Conservation (phyloP, 1,140 invertebrate genomes). For the Brachystomella parvula region DNA sequence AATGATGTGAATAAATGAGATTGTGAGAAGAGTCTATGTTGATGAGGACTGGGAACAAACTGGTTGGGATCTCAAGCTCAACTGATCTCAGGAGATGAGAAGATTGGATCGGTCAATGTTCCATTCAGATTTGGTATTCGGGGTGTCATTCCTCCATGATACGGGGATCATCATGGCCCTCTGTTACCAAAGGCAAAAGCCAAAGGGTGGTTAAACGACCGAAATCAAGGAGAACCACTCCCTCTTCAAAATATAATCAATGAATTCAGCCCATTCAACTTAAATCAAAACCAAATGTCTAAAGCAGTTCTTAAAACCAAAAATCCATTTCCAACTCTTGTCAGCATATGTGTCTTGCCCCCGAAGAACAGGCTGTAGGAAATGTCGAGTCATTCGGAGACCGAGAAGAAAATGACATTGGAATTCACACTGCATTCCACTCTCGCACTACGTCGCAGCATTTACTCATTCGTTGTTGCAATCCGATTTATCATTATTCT, state of each 20-base stretch:
- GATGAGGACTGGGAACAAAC: not conserved
- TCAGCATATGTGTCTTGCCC: too few species aligned
- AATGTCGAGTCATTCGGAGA: too few species aligned
- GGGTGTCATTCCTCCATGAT: constrained; percentile 3
- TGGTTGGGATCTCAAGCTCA: not conserved
- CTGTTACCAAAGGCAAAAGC: not conserved
- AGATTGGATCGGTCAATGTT: not conserved
- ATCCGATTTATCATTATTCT: too few species aligned
- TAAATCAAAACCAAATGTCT: too few species aligned
- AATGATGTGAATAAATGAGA: not conserved
- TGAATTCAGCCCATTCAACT: not conserved
- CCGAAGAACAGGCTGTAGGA: too few species aligned
- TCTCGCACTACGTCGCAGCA: too few species aligned
- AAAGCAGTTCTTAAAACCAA: too few species aligned
- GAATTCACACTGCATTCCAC: too few species aligned
- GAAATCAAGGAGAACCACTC: constrained; percentile 36
- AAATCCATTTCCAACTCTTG: too few species aligned
- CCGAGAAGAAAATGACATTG: too few species aligned
- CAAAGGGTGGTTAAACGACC: constrained; percentile 28
- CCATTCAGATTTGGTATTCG: not conserved
- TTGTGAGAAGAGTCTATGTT: not conserved
- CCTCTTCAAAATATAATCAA: constrained; percentile 6
- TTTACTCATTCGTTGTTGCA: too few species aligned
- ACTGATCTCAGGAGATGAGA: not conserved
- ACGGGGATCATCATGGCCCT: not conserved